A percentile compares a stretch with the other conserved stretches of the same genome.
Evolutionary conservation across 2,888 invertebrate species (phyloP).

Genomic region (Aporophyla lueneburgensis): DNA sequence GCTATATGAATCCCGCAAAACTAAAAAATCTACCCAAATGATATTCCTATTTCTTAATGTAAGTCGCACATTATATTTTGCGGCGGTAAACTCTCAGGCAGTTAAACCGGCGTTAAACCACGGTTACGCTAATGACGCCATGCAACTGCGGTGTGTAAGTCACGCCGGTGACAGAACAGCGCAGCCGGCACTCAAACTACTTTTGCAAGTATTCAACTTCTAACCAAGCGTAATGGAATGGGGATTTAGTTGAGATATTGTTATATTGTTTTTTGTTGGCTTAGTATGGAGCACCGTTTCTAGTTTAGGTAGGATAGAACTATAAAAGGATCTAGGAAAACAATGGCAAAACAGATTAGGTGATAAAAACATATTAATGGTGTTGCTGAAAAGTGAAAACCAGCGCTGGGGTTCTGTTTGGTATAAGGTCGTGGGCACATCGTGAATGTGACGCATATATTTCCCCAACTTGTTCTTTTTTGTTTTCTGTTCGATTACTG

Average conservation of each 20-base stretch:
- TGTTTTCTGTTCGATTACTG: background rate
- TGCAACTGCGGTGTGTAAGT: conserved; percentile 65
- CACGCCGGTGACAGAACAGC: conserved; percentile 58
- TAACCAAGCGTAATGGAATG: conserved; percentile 57
- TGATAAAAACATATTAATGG: background rate
- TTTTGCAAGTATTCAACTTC: conserved; percentile 63
- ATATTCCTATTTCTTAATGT: conserved; percentile 43
- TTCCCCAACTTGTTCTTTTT: no score
- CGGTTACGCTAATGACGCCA: conserved; percentile 75
- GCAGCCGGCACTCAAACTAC: conserved; percentile 64
- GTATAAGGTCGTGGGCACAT: no score
- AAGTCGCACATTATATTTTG: conserved; percentile 48
- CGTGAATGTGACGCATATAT: no score
- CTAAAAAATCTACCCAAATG: conserved; percentile 15
- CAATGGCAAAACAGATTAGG: background rate
- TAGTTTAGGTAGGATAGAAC: background rate
- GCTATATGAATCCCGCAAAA: background rate
- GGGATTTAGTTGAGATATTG: conserved; percentile 52
- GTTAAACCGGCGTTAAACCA: conserved; percentile 74
- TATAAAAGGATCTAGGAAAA: background rate
- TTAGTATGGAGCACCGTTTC: background rate
- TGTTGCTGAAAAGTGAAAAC: no score
- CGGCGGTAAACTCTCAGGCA: conserved; percentile 51
- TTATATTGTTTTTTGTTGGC: conserved; percentile 30
- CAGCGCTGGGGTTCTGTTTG: no score